A percentile compares a stretch with the other conserved stretches of the same genome.
These are phyloP conservation scores for Laterallus jamaicensis DNA, from an alignment of 2,113 vertebrate genomes.

Conservation along the genomic window DNA sequence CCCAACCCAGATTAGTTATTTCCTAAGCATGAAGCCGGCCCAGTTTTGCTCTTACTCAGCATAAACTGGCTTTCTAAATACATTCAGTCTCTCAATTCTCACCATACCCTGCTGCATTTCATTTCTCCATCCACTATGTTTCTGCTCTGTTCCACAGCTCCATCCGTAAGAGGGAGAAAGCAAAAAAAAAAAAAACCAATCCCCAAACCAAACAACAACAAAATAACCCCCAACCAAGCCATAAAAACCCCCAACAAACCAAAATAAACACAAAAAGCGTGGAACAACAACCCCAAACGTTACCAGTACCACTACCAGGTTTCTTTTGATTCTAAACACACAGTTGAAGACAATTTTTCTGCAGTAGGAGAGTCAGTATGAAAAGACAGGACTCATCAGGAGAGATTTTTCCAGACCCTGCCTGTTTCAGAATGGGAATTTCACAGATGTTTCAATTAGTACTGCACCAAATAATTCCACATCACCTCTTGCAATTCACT, in stretches of 20 bases:
- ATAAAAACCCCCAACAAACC: not conserved
- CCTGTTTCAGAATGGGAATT: not conserved
- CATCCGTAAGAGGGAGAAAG: not conserved
- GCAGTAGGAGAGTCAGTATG: not conserved
- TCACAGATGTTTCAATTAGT: not conserved
- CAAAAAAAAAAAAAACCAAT: not conserved
- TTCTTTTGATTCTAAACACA: not conserved
- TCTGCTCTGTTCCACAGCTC: not conserved
- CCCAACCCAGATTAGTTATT: not conserved
- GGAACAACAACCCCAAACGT: too few relatives aligned
- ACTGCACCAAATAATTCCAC: not conserved
- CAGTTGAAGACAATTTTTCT: not conserved
- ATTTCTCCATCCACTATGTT: not conserved
- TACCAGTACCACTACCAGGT: not conserved
- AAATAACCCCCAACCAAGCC: too few relatives aligned
- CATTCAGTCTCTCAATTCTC: not conserved
- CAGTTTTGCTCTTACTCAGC: not conserved
- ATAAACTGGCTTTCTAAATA: not conserved
- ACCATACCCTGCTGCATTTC: not conserved
- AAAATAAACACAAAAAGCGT: too few relatives aligned
- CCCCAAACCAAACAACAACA: not conserved
- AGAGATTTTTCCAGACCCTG: not conserved
- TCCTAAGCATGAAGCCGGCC: not conserved
- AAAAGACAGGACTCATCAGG: not conserved
- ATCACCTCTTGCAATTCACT: not conserved